Percentiles rank a stretch among this genome's conserved stretches.
These are phyloP conservation scores for Druon quercuslanigerum DNA, from an alignment of 1,140 invertebrate genomes.

Conservation along the genomic window DNA sequence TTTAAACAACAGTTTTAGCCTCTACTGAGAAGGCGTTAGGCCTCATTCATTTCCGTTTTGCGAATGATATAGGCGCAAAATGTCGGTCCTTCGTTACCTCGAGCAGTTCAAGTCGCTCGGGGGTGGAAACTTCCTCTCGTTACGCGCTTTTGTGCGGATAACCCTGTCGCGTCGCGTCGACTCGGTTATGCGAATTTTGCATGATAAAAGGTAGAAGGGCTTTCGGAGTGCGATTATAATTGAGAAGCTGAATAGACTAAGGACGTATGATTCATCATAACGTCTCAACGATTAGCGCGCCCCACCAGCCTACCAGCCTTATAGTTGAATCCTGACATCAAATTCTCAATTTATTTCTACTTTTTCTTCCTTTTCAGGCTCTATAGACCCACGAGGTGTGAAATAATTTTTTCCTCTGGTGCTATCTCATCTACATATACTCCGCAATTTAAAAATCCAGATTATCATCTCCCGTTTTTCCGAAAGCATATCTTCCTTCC, in stretches of 20 bases:
- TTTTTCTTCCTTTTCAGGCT: background rate
- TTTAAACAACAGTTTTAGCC: background rate
- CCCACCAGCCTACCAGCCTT: background rate
- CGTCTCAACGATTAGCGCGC: constrained; percentile 4
- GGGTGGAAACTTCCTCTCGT: constrained; percentile 30
- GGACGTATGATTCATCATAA: constrained; percentile 25
- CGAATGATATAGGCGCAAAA: constrained; percentile 19
- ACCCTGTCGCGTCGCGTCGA: constrained; percentile 25
- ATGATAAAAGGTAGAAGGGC: constrained; percentile 24
- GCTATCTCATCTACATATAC: background rate
- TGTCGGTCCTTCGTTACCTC: constrained; percentile 16
- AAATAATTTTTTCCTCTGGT: background rate
- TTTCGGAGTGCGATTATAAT: constrained; percentile 27
- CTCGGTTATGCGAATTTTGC: constrained; percentile 27
- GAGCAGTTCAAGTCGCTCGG: background rate
- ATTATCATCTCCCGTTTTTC: too few relatives aligned
- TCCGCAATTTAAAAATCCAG: background rate
- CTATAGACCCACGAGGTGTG: background rate
- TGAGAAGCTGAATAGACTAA: constrained; percentile 28
- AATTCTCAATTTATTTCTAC: constrained; percentile 21
- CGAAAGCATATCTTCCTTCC: too few relatives aligned
- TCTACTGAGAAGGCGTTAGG: constrained; percentile 1
- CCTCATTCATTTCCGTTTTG: constrained; percentile 4
- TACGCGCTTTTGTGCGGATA: constrained; percentile 29
- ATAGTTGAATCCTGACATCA: constrained; percentile 3